Base-by-base conservation (phyloP, 2,797 vertebrate species). In the Chiroxiphia lanceolata region DNA sequence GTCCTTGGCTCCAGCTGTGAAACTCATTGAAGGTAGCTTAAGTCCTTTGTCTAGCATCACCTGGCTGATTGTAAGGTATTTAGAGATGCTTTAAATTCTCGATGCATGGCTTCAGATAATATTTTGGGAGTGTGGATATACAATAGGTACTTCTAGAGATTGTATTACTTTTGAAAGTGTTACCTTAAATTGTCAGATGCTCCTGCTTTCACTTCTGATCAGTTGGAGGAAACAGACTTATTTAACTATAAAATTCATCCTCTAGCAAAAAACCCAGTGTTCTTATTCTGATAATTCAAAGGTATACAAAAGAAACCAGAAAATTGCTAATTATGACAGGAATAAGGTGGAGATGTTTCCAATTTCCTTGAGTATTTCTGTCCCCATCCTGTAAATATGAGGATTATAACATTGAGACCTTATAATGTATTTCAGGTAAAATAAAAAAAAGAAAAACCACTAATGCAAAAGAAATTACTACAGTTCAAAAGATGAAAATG, bases 211-310 rank as follows among this genome's bases (percentile, higher is more conserved):
- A 22, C 38, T 42, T 94, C 71, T 83, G 17, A 60, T 94, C 48
- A 34, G 63, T 89, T n/a, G 40, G 31, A 80, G 19, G 40, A 81
- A 74, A 63, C 8, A 23, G 9, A 77, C 8, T 60, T 90, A 56
- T 14, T 40, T 85, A 23, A 27, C 48, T 95, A 78, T 69, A 81
- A 44, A 90, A 54, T 86, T 94, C 15, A 42, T 51, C 2, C 4
- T 67, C 7, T 60, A 57, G 16, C 2, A 8, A 40, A 89, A 56
- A 11, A 0, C 3, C 0, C 7, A 11, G 1, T 19, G 12, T 80
- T 71, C 11, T n/a, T 25, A 25, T 56, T 75, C 27, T 74, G 51
- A 6, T 77, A 64, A 56, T 60, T 80, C 36, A 59, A 26, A 57
- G 3, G 20, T 45, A 42, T 12, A 13, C 1, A 56, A 34, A 68